Percentiles rank a stretch among this genome's conserved stretches.
Conservation (phyloP, 2,797 vertebrate species). For the Limnodromus scolopaceus region DNA sequence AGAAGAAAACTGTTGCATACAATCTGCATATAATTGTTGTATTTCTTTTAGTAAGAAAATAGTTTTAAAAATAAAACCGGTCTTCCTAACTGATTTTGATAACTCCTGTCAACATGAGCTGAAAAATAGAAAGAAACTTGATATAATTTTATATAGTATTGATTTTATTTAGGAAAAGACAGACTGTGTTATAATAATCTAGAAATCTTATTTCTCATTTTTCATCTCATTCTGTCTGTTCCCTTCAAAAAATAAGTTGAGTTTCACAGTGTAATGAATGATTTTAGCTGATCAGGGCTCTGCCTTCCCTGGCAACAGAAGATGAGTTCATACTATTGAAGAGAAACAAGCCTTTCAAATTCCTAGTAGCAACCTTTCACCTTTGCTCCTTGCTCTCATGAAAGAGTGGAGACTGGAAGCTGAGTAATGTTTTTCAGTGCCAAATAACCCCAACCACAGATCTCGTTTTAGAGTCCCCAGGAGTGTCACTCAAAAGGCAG, state of each 20-base stretch:
- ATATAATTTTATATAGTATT: accelerated
- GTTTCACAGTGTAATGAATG: not conserved
- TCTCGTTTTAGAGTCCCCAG: slow-evolving; percentile 29
- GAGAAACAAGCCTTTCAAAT: slow-evolving; percentile 41
- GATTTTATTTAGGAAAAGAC: not conserved
- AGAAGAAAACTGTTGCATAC: not conserved
- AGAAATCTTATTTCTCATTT: not conserved
- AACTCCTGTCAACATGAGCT: not conserved
- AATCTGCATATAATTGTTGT: not conserved
- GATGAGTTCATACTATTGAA: not conserved
- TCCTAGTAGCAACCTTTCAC: slow-evolving; percentile 30
- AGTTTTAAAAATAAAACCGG: not conserved
- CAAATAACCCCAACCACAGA: slow-evolving; percentile 24
- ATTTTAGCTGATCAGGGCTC: not conserved
- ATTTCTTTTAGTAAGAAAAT: not conserved
- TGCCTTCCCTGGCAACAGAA: not conserved
- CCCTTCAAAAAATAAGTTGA: not conserved
- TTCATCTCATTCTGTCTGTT: not conserved
- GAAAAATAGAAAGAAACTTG: not conserved
- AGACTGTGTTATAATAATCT: not conserved
- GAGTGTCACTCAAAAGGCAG: slow-evolving; percentile 41
- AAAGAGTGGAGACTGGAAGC: not conserved
- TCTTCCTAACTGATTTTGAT: not conserved
- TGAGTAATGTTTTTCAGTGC: slow-evolving; percentile 38
- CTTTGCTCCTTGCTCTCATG: slow-evolving; percentile 47